Conservation (phyloP, 1,140 invertebrate genomes). For the Marisa cornuarietis region DNA sequence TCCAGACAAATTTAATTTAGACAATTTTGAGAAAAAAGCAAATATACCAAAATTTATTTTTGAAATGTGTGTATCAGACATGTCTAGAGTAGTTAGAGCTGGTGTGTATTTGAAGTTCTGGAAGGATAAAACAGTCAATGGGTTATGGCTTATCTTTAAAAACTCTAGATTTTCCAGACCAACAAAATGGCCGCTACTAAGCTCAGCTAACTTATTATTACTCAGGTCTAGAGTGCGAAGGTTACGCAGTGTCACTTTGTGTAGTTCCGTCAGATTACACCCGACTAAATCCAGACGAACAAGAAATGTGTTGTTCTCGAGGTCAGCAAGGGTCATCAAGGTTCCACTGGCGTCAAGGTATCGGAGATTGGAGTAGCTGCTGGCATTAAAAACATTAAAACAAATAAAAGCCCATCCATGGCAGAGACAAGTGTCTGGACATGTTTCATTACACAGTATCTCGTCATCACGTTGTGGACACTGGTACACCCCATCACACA, state of each 20-base stretch:
- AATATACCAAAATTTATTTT: neutral
- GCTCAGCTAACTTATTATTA: neutral
- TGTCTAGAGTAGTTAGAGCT: too few relatives aligned
- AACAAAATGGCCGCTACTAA: neutral
- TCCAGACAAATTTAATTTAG: neutral
- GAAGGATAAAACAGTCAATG: neutral
- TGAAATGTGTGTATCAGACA: too few relatives aligned
- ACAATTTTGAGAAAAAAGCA: neutral
- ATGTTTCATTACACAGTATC: conserved; percentile 44
- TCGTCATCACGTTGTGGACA: conserved; percentile 21
- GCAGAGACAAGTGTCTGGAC: conserved; percentile 48
- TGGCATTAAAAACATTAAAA: neutral
- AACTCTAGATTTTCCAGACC: neutral
- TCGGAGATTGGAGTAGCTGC: neutral
- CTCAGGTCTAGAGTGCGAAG: conserved; percentile 1
- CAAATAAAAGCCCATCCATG: neutral
- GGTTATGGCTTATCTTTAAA: neutral
- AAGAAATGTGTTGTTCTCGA: neutral
- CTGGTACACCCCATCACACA: conserved; percentile 12
- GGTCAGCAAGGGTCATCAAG: neutral
- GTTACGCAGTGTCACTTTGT: neutral
- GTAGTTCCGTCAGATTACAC: neutral
- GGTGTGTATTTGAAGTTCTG: too few relatives aligned
- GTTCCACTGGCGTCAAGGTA: neutral
- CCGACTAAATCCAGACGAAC: neutral